Evolutionary conservation across 2,797 vertebrate species (phyloP).

Genomic region (Babyrousa celebensis): DNA sequence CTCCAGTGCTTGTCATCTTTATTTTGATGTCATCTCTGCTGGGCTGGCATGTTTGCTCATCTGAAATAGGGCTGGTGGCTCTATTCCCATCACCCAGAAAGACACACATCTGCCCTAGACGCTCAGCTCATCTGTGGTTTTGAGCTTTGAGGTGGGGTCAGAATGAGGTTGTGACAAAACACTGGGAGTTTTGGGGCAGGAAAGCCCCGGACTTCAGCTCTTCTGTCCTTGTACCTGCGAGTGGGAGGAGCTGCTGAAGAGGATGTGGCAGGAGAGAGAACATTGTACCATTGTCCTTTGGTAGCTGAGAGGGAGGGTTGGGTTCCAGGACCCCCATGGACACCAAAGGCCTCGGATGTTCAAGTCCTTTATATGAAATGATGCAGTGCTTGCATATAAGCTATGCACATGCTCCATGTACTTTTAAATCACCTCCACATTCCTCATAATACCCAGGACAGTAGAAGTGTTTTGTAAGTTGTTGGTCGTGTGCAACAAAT

Average conservation of each 20-base stretch:
- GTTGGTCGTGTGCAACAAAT: too few relatives aligned
- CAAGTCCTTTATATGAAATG: too few relatives aligned
- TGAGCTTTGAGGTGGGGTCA: background rate
- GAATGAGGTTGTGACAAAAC: background rate
- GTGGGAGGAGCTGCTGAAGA: background rate
- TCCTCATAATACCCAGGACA: too few relatives aligned
- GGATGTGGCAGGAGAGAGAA: conserved; percentile 80
- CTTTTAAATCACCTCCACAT: too few relatives aligned
- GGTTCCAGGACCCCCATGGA: too few relatives aligned
- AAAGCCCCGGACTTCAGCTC: background rate
- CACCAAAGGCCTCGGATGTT: too few relatives aligned
- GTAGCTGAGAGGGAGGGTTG: too few relatives aligned
- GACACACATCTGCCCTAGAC: background rate
- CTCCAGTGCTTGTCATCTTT: background rate
- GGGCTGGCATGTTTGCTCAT: background rate
- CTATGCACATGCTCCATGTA: too few relatives aligned
- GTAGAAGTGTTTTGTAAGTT: too few relatives aligned
- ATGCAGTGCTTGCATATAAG: too few relatives aligned
- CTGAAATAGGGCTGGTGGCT: accelerated
- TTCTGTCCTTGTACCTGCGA: background rate
- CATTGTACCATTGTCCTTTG: conserved; percentile 68
- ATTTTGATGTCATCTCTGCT: background rate
- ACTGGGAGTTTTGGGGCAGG: background rate
- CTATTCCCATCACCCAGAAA: background rate
- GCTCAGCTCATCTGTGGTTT: background rate